These are phyloP conservation scores for Muscicapa adusta DNA, from an alignment of 2,113 vertebrate species.

Conservation along the genomic window DNA sequence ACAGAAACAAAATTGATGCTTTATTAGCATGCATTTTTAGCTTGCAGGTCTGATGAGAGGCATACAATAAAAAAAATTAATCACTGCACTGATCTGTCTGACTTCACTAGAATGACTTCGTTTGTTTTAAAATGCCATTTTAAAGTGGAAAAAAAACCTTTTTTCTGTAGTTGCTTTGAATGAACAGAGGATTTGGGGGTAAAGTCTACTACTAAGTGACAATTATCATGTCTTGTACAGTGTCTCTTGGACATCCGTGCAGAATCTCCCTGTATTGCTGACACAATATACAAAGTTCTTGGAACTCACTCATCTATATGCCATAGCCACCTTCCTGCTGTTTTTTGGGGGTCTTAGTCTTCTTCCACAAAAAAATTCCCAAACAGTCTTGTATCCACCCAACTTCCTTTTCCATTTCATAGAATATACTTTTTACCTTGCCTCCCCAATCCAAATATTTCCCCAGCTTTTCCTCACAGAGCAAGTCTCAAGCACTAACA, in stretches of 20 bases:
- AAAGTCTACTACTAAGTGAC: background rate
- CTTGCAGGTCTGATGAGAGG: background rate
- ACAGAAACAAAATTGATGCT: background rate
- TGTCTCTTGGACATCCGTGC: background rate
- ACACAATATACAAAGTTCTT: rapidly evolving
- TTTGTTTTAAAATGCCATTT: background rate
- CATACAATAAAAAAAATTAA: background rate
- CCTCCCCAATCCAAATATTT: background rate
- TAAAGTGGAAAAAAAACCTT: background rate
- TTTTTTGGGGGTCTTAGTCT: background rate
- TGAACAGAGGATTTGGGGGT: background rate
- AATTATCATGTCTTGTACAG: background rate
- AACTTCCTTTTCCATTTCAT: background rate
- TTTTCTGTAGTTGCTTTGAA: background rate
- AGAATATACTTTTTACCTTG: background rate
- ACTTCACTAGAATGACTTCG: background rate
- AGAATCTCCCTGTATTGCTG: background rate
- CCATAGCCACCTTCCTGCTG: background rate
- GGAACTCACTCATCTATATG: background rate
- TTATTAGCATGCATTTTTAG: background rate
- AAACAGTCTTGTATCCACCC: background rate
- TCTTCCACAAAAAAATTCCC: background rate
- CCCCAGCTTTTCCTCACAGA: background rate
- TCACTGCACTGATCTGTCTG: background rate
- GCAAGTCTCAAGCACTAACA: background rate